phyloP scores from a whole-genome alignment of 2,888 invertebrate genomes.

The Trimorus sp. region DNA sequence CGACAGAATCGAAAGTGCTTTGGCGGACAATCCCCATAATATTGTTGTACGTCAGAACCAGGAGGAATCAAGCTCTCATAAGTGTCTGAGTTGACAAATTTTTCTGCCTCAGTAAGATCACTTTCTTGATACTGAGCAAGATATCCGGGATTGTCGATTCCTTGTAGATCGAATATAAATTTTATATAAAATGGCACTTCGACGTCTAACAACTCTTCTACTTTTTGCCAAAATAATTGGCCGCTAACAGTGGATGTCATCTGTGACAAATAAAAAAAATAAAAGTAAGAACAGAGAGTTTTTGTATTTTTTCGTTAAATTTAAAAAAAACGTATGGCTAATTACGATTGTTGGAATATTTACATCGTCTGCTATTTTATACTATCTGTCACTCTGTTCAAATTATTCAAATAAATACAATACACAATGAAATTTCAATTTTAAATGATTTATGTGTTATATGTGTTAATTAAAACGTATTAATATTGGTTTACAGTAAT shows the following conservation, averaged over 20 bases:
- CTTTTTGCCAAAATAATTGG: constrained; percentile 1
- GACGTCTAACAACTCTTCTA: not conserved
- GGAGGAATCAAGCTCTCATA: constrained; percentile 4
- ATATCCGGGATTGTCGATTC: not conserved
- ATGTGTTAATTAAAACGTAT: no score
- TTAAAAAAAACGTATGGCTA: no score
- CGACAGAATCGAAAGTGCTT: not conserved
- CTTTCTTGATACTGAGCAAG: not conserved
- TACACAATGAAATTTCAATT: no score
- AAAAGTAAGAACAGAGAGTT: no score
- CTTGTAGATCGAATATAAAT: constrained; percentile 8
- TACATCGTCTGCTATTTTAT: no score
- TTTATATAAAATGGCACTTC: constrained; percentile 5
- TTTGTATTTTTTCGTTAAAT: no score
- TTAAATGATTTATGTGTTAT: no score
- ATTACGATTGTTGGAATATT: no score
- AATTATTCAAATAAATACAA: no score
- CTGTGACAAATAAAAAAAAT: no score
- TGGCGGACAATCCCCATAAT: not conserved
- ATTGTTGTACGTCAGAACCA: not conserved
- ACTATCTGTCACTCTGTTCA: no score
- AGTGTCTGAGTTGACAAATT: constrained; percentile 9
- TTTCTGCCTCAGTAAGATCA: not conserved
- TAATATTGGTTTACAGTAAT: no score
- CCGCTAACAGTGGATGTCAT: not conserved